Percentiles rank a stretch among this genome's conserved stretches.
Evolutionary conservation across 2,113 vertebrate genomes (phyloP).

Genomic region (Etheostoma cragini): DNA sequence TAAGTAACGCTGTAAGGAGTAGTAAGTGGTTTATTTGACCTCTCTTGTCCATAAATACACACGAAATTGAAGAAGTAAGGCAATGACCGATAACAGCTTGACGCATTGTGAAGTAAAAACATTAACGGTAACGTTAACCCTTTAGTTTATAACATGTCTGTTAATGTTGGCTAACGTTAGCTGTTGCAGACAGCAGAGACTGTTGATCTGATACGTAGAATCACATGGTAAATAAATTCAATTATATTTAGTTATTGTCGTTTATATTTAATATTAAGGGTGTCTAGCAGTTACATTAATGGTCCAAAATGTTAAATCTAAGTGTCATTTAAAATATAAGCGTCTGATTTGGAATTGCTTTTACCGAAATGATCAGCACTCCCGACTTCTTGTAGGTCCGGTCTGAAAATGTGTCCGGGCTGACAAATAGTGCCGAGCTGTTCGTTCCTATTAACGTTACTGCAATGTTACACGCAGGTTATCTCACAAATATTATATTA

Average conservation of each 20-base stretch:
- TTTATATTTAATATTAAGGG: neutral
- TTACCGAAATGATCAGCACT: constrained; percentile 38
- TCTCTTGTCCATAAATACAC: neutral
- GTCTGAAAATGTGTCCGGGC: constrained; percentile 8
- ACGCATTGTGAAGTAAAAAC: neutral
- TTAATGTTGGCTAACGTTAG: constrained; percentile 4
- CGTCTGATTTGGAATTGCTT: neutral
- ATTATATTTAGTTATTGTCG: neutral
- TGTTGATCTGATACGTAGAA: neutral
- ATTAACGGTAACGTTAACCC: neutral
- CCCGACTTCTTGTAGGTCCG: constrained; percentile 26
- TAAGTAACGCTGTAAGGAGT: too few species aligned
- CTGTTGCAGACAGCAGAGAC: neutral
- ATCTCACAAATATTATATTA: neutral
- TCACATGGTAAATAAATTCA: neutral
- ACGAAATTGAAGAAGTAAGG: too few species aligned
- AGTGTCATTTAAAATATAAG: neutral
- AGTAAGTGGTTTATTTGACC: neutral
- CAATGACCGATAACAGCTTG: neutral
- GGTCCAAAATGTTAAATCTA: neutral
- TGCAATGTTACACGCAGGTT: too few species aligned
- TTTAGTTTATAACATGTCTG: constrained; percentile 3
- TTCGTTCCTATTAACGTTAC: constrained; percentile 3
- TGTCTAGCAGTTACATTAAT: rapidly evolving
- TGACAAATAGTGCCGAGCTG: neutral